These are phyloP conservation scores for Ursus arctos DNA, from an alignment of 2,113 vertebrate species.

Conservation along the genomic window DNA sequence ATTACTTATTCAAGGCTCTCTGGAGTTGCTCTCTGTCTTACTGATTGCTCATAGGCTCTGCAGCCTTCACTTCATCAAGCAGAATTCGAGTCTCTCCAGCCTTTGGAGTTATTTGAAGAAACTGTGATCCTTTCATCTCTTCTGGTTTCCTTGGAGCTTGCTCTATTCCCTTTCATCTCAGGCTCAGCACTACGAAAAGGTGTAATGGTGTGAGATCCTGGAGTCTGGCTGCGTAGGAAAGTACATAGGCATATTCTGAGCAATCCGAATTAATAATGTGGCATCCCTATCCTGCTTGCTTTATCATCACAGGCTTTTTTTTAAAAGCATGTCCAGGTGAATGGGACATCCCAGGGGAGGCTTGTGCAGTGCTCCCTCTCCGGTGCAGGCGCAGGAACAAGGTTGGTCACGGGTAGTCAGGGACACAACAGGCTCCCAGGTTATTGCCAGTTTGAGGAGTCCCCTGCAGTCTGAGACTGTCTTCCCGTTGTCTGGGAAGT, in stretches of 20 bases:
- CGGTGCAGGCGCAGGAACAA: not conserved
- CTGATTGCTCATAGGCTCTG: not conserved
- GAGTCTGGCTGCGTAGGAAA: not conserved
- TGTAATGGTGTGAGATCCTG: not conserved
- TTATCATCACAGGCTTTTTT: not conserved
- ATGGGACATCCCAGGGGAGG: too few relatives aligned
- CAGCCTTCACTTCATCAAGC: not conserved
- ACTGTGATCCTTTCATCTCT: constrained; percentile 32
- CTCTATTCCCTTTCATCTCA: constrained; percentile 29
- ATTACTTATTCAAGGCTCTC: not conserved
- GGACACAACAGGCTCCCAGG: not conserved
- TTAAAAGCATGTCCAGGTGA: not conserved
- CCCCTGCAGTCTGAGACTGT: not conserved
- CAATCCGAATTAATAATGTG: not conserved
- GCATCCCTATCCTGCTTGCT: not conserved
- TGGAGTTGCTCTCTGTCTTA: not conserved
- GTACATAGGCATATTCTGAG: not conserved
- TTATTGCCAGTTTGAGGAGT: not conserved
- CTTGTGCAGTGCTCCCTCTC: accelerated
- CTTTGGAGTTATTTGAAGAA: constrained; percentile 46
- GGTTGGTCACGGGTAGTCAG: not conserved
- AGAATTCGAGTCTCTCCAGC: not conserved
- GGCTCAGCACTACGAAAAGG: not conserved
- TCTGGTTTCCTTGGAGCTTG: not conserved
- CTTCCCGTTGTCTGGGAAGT: not conserved